These are phyloP conservation scores for Palythoa caribaeorum DNA, from an alignment of 92 coral and sea anemone genomes.

Conservation along the genomic window DNA sequence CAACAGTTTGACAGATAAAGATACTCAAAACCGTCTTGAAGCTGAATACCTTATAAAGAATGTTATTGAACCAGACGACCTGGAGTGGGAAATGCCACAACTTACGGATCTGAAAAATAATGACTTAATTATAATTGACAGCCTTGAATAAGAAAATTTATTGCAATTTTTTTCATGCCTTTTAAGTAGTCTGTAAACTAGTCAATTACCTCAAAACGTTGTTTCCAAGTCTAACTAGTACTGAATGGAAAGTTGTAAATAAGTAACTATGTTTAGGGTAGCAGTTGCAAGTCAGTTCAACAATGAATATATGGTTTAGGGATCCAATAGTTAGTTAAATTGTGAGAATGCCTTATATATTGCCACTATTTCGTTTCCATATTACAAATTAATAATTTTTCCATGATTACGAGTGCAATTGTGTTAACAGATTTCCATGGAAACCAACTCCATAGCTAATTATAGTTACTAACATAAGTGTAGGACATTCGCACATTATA, in stretches of 20 bases:
- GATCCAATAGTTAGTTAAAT: background rate
- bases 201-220: background rate
- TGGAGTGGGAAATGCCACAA: conserved; percentile 11
- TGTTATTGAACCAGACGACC: conserved; percentile 17
- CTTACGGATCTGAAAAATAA: background rate
- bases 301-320: background rate
- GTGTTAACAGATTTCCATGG: background rate
- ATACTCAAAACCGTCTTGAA: background rate
- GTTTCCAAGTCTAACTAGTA: background rate
- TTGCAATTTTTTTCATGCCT: background rate
- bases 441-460: background rate
- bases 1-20: conserved; percentile 21
- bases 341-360: background rate
- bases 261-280: background rate
- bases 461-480: background rate
- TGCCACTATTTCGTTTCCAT: background rate
- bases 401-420: background rate
- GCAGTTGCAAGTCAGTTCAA: background rate
- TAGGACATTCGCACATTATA: background rate
- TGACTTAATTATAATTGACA: conserved; percentile 18
- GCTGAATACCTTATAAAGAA: conserved; percentile 20
- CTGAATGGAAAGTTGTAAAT: background rate
- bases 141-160: background rate
- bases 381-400: background rate
- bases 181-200: background rate